phyloP scores from a whole-genome alignment of 2,888 invertebrate species.

The Bruchidius siliquastri region DNA sequence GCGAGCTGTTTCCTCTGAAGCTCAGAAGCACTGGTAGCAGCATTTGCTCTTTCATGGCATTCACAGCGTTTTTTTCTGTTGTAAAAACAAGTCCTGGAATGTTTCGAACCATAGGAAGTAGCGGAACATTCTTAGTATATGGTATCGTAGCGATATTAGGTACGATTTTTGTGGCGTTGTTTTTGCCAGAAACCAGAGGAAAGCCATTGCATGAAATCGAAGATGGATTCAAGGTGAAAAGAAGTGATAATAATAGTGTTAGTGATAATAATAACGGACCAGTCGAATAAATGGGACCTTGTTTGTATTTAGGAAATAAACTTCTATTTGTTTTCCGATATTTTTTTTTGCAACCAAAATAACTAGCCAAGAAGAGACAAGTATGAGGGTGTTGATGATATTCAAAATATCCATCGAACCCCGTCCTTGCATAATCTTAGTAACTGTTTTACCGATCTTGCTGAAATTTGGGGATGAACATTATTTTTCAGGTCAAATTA shows the following conservation, averaged over 20 bases:
- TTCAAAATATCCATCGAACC: too few species aligned
- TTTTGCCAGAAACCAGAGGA: conserved; percentile 64
- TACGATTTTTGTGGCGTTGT: conserved; percentile 53
- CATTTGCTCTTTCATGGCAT: conserved; percentile 57
- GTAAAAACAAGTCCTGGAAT: conserved; percentile 62
- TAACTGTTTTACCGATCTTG: too few species aligned
- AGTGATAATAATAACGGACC: neutral
- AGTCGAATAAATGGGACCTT: neutral
- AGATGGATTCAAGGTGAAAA: conserved; percentile 47
- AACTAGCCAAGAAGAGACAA: too few species aligned
- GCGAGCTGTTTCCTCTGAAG: conserved; percentile 59
- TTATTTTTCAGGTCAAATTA: too few species aligned
- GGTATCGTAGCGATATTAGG: conserved; percentile 56
- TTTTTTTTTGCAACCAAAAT: neutral
- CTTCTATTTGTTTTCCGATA: neutral
- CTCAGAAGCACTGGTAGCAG: conserved; percentile 60
- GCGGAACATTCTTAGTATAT: conserved; percentile 58
- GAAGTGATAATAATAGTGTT: neutral
- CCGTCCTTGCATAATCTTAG: too few species aligned
- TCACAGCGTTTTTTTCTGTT: conserved; percentile 58
- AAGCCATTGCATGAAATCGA: conserved; percentile 65
- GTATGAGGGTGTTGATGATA: too few species aligned
- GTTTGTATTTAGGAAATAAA: neutral
- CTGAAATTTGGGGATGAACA: too few species aligned
- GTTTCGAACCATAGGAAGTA: conserved; percentile 53